Conservation (phyloP, 2,888 invertebrate genomes). For the Perizoma affinitatum region DNA sequence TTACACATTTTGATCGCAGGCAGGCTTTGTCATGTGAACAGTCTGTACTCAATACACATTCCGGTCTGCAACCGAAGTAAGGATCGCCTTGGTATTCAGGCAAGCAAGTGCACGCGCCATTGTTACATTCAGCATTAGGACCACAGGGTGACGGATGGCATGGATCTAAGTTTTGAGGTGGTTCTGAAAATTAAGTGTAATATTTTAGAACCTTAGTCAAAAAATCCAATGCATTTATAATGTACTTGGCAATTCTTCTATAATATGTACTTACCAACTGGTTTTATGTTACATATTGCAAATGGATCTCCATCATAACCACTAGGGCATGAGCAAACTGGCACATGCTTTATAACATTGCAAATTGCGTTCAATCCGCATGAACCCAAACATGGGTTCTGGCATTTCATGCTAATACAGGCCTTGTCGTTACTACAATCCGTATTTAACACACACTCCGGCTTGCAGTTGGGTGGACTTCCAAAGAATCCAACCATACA, state of each 20-base stretch:
- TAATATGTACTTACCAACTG: constrained; percentile 57
- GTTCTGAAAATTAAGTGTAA: constrained; percentile 53
- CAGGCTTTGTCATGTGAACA: constrained; percentile 91
- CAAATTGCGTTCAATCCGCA: constrained; percentile 90
- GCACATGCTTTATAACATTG: constrained; percentile 89
- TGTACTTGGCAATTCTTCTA: too few species aligned
- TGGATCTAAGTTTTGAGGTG: constrained; percentile 79
- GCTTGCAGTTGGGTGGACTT: constrained; percentile 89
- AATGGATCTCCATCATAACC: constrained; percentile 91
- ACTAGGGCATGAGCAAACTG: constrained; percentile 87
- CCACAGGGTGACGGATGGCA: constrained; percentile 92
- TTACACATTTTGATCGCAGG: constrained; percentile 90
- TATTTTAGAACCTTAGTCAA: neutral
- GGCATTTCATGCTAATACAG: constrained; percentile 90
- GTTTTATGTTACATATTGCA: constrained; percentile 85
- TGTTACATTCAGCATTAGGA: constrained; percentile 88
- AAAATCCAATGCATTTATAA: too few species aligned
- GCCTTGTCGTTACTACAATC: constrained; percentile 90
- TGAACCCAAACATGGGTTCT: constrained; percentile 90
- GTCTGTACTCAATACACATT: constrained; percentile 91
- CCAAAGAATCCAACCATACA: constrained; percentile 87
- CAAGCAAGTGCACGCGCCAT: constrained; percentile 90
- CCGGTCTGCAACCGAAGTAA: constrained; percentile 90
- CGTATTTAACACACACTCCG: constrained; percentile 89
- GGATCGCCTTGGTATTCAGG: constrained; percentile 92